Base-by-base conservation (phyloP, 2,113 vertebrate species). In the Vimba vimba region DNA sequence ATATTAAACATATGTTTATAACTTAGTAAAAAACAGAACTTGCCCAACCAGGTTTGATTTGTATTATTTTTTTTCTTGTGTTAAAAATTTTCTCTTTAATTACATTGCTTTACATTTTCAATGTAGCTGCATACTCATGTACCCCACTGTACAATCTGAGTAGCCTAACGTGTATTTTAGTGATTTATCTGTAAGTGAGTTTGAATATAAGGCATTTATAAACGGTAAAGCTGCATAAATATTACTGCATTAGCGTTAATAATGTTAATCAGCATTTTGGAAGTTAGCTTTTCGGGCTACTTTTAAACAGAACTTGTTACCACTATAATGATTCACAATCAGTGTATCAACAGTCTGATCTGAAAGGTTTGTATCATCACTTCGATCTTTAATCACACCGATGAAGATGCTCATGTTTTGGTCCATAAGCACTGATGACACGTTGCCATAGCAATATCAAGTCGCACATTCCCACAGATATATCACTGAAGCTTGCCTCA, bases 371-470 rank as follows among this genome's bases (percentile, higher is more conserved):
- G 36, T 23, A 11, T n/a, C 21, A 11, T n/a, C 21, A 59, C 76
- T 13, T 59, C 3, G 33, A 43, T 43, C 11, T 62, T 36, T 10
- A 12, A 17, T 79, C 12, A 79, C 23, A 36, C 6, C 9, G 9
- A 79, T 5, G 57, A 79, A 10, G 57, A 62, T 79, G 23, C 39
- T 79, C 3, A 50, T 74, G 71, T 78, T 79, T 60, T 23, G 57
- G 33, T 79, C 23, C 57, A 79, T 60, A 80, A 25, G 39, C n/a
- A 11, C n/a, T 27, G 59, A 81, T 81, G 39, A 64, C 59, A 64
- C 39, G 79, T 81, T 80, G 78, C 57, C 57, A 80, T 80, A 45
- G 59, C n/a, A 64, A 80, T 80, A 60, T 45, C 33, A 80, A 80
- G 13, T 45, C 7, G 21, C 36, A 60, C 57, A 60, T 79, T 21